Evolutionary conservation across 2,113 vertebrate species (phyloP).

Genomic region (Papio anubis): DNA sequence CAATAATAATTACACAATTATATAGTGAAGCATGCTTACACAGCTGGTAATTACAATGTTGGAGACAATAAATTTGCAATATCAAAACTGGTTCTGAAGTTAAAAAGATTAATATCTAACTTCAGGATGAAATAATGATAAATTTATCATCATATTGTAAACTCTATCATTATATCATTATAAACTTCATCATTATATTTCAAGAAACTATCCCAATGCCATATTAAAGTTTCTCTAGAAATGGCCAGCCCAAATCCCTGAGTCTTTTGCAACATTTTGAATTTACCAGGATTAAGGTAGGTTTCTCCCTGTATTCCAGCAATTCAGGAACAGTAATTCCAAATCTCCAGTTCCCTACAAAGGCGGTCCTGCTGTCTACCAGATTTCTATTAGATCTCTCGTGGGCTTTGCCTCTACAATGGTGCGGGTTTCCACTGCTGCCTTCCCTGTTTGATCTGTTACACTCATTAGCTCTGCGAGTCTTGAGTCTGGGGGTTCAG

Average conservation of each 20-base stretch:
- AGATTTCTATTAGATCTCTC: rapidly evolving
- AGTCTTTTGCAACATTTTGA: not conserved
- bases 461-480: not conserved
- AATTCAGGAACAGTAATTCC: not conserved
- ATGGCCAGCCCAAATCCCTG: rapidly evolving
- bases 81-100: not conserved
- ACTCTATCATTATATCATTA: not conserved
- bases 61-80: not conserved
- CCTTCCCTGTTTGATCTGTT: not conserved
- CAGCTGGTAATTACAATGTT: not conserved
- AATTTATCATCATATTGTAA: not conserved
- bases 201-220: not conserved
- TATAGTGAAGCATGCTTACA: not conserved
- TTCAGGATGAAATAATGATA: not conserved
- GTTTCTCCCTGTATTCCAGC: not conserved
- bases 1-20: not conserved
- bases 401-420: not conserved
- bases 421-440: not conserved
- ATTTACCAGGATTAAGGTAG: not conserved
- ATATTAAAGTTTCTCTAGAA: not conserved
- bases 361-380: not conserved
- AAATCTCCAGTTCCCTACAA: not conserved
- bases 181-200: not conserved
- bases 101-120: not conserved
- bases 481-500: not conserved